Percentiles rank a stretch among this genome's conserved stretches.
phyloP scores from a whole-genome alignment of 2,797 vertebrate species.

The Pipistrellus pygmaeus region DNA sequence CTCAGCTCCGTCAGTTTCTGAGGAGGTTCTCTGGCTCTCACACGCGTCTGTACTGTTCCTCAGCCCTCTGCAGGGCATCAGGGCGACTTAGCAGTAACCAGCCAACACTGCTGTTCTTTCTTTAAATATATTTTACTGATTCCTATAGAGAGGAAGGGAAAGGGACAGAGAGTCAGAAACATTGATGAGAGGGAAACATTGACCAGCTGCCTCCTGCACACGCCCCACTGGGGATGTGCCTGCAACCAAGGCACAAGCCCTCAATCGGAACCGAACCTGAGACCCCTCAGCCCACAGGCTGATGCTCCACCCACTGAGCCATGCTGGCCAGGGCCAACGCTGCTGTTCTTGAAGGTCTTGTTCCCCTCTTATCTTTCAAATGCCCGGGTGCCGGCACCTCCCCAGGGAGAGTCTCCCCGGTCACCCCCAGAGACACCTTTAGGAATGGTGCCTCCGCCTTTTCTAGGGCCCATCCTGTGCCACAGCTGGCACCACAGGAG shows the following conservation, averaged over 20 bases:
- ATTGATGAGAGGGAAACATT: too few species aligned
- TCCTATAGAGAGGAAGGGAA: too few species aligned
- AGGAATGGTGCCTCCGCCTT: not conserved
- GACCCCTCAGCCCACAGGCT: too few species aligned
- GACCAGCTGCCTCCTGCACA: too few species aligned
- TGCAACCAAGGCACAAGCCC: too few species aligned
- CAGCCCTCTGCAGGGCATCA: not conserved
- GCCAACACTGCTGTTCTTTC: not conserved
- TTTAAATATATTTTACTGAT: too few species aligned
- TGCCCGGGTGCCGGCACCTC: not conserved
- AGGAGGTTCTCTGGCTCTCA: not conserved
- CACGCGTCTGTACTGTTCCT: not conserved
- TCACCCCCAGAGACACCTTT: not conserved
- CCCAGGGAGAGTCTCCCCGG: not conserved
- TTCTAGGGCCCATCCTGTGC: not conserved
- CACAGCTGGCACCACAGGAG: not conserved
- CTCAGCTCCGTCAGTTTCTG: not conserved
- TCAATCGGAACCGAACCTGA: too few species aligned
- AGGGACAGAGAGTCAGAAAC: too few species aligned
- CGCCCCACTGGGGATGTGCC: too few species aligned
- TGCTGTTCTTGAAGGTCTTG: not conserved
- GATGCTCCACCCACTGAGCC: too few species aligned
- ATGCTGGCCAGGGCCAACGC: not conserved
- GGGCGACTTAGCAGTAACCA: not conserved
- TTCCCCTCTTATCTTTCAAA: not conserved